phyloP scores from a whole-genome alignment of 2,797 vertebrate species.

The Semotilus atromaculatus region DNA sequence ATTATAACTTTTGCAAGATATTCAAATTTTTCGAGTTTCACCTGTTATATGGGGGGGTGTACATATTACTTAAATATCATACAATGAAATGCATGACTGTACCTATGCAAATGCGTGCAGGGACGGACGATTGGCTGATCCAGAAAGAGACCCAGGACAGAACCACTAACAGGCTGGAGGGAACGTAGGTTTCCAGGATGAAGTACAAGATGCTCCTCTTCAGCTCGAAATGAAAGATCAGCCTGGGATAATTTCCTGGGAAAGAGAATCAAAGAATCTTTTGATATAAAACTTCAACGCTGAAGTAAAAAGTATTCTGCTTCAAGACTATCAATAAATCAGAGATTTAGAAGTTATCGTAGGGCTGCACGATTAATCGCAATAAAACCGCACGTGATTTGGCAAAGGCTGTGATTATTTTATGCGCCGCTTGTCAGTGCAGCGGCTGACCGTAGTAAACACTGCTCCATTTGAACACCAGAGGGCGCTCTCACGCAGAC shows the following conservation, averaged over 20 bases:
- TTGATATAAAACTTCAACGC: neutral
- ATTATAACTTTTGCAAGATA: too few species aligned
- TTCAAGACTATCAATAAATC: neutral
- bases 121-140: constrained; percentile 92
- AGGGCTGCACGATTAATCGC: too few species aligned
- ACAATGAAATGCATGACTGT: constrained; percentile 14
- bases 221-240: constrained; percentile 91
- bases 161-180: constrained; percentile 89
- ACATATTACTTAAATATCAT: too few species aligned
- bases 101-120: constrained; percentile 92
- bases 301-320: neutral
- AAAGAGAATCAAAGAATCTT: neutral
- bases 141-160: constrained; percentile 95
- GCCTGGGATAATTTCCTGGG: constrained; percentile 85
- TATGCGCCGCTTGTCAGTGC: too few species aligned
- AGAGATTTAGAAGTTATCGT: neutral
- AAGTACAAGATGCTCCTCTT: constrained; percentile 93
- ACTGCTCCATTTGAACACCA: too few species aligned
- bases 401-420: too few species aligned
- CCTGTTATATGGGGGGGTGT: too few species aligned
- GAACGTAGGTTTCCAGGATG: constrained; percentile 91
- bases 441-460: too few species aligned
- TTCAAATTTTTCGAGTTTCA: too few species aligned
- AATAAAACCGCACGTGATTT: too few species aligned
- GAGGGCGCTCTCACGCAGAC: too few species aligned